Evolutionary conservation across 2,113 vertebrate genomes (phyloP).

Genomic region (Sturnus vulgaris): DNA sequence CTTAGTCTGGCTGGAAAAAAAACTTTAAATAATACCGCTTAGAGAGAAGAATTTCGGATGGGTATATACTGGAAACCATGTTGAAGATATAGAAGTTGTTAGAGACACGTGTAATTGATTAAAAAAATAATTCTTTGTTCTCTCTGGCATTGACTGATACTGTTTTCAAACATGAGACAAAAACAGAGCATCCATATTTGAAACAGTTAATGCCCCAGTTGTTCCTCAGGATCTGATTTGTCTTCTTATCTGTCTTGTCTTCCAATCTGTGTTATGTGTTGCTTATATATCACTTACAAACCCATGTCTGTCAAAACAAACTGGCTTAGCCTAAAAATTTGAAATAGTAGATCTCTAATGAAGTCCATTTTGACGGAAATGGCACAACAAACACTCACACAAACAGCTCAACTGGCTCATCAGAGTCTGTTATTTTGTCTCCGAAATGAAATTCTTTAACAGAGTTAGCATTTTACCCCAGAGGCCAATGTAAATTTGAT

Average conservation of each 20-base stretch:
- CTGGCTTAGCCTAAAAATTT: neutral
- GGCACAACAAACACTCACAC: neutral
- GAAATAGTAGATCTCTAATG: neutral
- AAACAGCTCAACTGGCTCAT: neutral
- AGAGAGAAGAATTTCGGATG: neutral
- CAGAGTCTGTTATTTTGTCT: neutral
- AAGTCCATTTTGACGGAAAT: neutral
- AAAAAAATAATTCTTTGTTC: neutral
- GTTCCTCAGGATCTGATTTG: neutral
- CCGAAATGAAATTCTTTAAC: neutral
- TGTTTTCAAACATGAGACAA: neutral
- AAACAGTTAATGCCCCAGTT: neutral
- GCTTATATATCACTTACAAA: neutral
- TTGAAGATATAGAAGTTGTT: neutral
- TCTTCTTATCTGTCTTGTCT: neutral
- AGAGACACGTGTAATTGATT: neutral
- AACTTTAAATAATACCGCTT: neutral
- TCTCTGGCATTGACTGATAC: neutral
- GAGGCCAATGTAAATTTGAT: neutral
- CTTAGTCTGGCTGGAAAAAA: neutral
- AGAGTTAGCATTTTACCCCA: neutral
- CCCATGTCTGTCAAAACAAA: neutral
- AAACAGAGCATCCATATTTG: neutral
- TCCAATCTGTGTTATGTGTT: neutral
- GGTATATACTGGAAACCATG: accelerated